A percentile compares a stretch with the other conserved stretches of the same genome.
phyloP scores from a whole-genome alignment of 1,140 invertebrate species.

The Procambarus clarkii region DNA sequence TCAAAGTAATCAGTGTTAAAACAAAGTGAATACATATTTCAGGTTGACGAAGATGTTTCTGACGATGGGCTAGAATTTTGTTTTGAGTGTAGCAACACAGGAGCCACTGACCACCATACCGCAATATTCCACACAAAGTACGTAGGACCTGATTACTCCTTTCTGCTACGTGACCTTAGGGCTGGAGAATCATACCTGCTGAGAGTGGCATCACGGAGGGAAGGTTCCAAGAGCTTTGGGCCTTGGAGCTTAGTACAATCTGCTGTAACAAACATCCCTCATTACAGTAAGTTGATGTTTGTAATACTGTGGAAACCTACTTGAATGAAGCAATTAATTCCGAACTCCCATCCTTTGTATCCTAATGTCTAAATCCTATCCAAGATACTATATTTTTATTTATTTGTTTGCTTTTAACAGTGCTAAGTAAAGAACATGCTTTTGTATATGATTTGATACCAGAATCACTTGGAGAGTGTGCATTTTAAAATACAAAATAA shows the following conservation, averaged over 20 bases:
- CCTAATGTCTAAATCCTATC: too few relatives aligned
- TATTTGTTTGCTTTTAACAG: too few relatives aligned
- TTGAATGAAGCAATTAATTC: too few relatives aligned
- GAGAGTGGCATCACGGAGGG: constrained; percentile 50
- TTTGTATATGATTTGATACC: too few relatives aligned
- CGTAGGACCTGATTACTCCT: constrained; percentile 55
- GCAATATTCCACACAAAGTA: constrained; percentile 42
- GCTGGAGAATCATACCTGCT: constrained; percentile 51
- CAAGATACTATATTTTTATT: too few relatives aligned
- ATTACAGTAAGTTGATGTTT: constrained; percentile 47
- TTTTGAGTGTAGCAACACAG: constrained; percentile 46
- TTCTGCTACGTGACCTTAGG: constrained; percentile 43
- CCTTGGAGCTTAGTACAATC: constrained; percentile 59
- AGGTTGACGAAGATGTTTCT: constrained; percentile 66
- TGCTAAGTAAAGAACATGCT: too few relatives aligned
- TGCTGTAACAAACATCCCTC: constrained; percentile 40
- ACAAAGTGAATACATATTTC: not conserved
- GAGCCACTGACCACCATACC: constrained; percentile 42
- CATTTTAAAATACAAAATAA: too few relatives aligned
- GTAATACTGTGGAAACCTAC: too few relatives aligned
- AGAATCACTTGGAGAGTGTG: too few relatives aligned
- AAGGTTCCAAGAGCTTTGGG: constrained; percentile 45
- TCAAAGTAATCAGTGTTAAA: too few relatives aligned
- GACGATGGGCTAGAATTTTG: constrained; percentile 60
- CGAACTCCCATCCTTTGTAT: too few relatives aligned